Conservation (phyloP, 2,113 vertebrate species). For the Callopanchax toddi region DNA sequence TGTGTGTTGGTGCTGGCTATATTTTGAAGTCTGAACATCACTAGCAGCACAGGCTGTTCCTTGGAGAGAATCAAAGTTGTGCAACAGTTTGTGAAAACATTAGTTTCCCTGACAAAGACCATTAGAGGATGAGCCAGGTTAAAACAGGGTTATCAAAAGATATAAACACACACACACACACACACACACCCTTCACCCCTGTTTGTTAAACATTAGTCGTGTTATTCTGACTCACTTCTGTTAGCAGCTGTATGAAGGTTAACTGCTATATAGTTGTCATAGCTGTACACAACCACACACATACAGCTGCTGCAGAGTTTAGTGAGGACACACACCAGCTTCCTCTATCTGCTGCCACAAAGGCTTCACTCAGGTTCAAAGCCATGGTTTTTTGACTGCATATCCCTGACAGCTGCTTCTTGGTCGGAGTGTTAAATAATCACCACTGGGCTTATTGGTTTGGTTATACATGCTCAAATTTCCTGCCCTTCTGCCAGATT, state of each 20-base stretch:
- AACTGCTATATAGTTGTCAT: conserved; percentile 23
- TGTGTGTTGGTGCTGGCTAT: conserved; percentile 1
- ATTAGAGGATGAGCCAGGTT: conserved; percentile 48
- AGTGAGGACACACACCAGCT: conserved; percentile 5
- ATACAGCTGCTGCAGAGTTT: conserved; percentile 40
- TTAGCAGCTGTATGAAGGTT: conserved; percentile 34
- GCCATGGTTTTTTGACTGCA: conserved; percentile 28
- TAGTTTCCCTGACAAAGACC: conserved; percentile 30
- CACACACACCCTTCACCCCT: conserved; percentile 29
- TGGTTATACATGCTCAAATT: conserved; percentile 63
- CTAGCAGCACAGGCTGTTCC: conserved; percentile 60
- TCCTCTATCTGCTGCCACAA: conserved; percentile 40
- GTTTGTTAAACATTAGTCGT: conserved; percentile 56
- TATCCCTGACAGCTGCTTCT: conserved; percentile 62
- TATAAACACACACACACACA: conserved; percentile 15
- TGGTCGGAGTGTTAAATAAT: conserved; percentile 52
- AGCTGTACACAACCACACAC: conserved; percentile 17
- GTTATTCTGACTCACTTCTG: conserved; percentile 27
- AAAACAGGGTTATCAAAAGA: conserved; percentile 43
- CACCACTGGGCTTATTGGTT: conserved; percentile 56
- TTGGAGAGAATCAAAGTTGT: conserved; percentile 47
- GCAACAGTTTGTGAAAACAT: conserved; percentile 60
- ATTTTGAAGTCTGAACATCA: conserved; percentile 10
- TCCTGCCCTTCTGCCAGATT: conserved; percentile 45
- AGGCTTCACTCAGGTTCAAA: conserved; percentile 59